Conservation (phyloP, 1,140 invertebrate species). For the Drosophila teissieri region DNA sequence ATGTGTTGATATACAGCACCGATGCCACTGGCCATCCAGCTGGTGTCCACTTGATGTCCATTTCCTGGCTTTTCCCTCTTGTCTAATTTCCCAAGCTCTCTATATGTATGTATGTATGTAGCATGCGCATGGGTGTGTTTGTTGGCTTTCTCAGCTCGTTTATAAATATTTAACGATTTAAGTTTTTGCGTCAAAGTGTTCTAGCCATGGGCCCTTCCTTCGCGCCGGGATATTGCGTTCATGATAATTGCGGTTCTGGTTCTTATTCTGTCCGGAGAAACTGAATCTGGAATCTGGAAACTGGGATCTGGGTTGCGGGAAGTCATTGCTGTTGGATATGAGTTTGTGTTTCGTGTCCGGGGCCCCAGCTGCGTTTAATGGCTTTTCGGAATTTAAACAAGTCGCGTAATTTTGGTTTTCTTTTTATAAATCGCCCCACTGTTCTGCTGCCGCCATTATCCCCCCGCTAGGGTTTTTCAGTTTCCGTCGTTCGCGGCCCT, state of each 20-base stretch:
- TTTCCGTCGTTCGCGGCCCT: slow-evolving; percentile 14
- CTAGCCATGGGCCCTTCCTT: slow-evolving; percentile 29
- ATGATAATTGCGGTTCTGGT: slow-evolving; percentile 77
- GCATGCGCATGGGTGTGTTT: neutral
- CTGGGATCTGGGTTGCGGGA: neutral
- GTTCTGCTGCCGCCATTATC: slow-evolving; percentile 20
- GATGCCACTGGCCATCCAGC: slow-evolving; percentile 31
- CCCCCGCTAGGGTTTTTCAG: slow-evolving; percentile 12
- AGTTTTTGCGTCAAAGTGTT: slow-evolving; percentile 65
- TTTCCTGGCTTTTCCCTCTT: slow-evolving; percentile 41
- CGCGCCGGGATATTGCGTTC: slow-evolving; percentile 61
- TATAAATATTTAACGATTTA: slow-evolving; percentile 78
- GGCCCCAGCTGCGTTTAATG: slow-evolving; percentile 78
- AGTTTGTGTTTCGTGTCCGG: slow-evolving; percentile 15
- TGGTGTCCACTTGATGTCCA: slow-evolving; percentile 51
- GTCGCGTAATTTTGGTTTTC: slow-evolving; percentile 68
- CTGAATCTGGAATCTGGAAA: neutral
- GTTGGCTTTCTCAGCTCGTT: slow-evolving; percentile 42
- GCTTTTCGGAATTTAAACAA: slow-evolving; percentile 80
- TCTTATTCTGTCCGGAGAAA: slow-evolving; percentile 6
- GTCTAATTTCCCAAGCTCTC: slow-evolving; percentile 38
- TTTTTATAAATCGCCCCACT: slow-evolving; percentile 62
- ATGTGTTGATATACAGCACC: slow-evolving; percentile 70
- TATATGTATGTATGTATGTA: no score
- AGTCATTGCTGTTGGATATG: slow-evolving; percentile 6